Base-by-base conservation (phyloP, 2,888 invertebrate species). In the Lucinisca nassula region DNA sequence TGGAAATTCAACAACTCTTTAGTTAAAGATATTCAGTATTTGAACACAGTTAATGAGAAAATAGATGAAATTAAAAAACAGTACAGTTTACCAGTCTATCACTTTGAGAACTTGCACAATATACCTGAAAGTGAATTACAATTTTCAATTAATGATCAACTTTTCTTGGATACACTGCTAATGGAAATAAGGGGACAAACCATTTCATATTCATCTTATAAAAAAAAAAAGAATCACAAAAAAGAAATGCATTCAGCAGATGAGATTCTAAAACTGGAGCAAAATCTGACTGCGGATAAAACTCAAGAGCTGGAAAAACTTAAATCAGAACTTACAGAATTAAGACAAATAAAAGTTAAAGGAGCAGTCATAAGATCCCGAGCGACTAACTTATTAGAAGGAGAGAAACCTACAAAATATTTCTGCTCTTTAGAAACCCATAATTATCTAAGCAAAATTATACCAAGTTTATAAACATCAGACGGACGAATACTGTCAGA, bases 131-230 rank as follows among this genome's bases (percentile, higher is more conserved):
- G 17, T 37, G 72, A 80, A 51, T 21, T 80, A 24, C 79, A 79
- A 49, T 79, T 79, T 14, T 24, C n/a, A 30, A 79, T 79, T 14
- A 72, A 72, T 80, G 72, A 79, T 45, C 79, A 79, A 70, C 35
- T 78, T 3, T 78, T 78, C 14, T 17, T 80, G 24, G 80, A 72
- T n/a, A 80, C 80, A 32, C 51, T 80, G 30, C 17, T 81, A 38
- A 81, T 81, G 81, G 81, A 74, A 58, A 74, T 81, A 37, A 38
- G 74, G 30, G 58, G 81, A 10, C 35, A 38, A n/a, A 67, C 74
- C 0, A 58, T 74, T 35, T 74, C 81, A 6, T 81, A 81, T 74
- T 40, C 70, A 24, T 38, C 55, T 24, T 40, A 58, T 38, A 81
- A 38, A 30, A 75, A 81, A 35, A 75, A 81, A 55, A 14, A 58